phyloP scores from a whole-genome alignment of 2,797 vertebrate species.

The Phoebastria nigripes region DNA sequence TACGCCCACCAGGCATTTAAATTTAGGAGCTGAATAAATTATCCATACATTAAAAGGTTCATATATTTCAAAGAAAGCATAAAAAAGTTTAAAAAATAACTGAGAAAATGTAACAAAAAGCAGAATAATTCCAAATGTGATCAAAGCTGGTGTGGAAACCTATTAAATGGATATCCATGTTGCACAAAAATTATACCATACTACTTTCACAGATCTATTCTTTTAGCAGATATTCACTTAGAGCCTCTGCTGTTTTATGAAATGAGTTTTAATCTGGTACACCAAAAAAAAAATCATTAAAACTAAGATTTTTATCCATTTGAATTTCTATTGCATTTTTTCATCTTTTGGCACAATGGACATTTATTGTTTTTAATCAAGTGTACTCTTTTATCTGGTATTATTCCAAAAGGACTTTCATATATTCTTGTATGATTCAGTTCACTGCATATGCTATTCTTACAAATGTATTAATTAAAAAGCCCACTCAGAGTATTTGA shows the following conservation, averaged over 20 bases:
- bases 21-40: constrained; percentile 76
- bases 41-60: constrained; percentile 74
- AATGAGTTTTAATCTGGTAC: constrained; percentile 57
- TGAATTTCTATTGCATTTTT: neutral
- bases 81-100: constrained; percentile 65
- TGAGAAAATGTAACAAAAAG: constrained; percentile 69
- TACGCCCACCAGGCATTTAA: constrained; percentile 73
- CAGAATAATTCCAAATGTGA: constrained; percentile 69
- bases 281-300: neutral
- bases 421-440: neutral
- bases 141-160: constrained; percentile 61
- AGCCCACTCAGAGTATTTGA: neutral
- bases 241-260: constrained; percentile 32
- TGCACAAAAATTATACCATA: constrained; percentile 50
- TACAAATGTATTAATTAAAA: constrained; percentile 7
- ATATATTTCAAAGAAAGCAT: constrained; percentile 72
- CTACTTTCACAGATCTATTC: neutral
- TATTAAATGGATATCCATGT: constrained; percentile 61
- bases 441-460: neutral
- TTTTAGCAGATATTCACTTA: constrained; percentile 5
- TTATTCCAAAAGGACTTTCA: neutral
- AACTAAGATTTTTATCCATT: neutral
- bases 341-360: neutral
- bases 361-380: constrained; percentile 4
- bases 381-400: neutral